Evolutionary conservation across 1,140 invertebrate species (phyloP), one percentile per base, ranked within the genome.

Genomic region (Pectinophora gossypiella): DNA sequence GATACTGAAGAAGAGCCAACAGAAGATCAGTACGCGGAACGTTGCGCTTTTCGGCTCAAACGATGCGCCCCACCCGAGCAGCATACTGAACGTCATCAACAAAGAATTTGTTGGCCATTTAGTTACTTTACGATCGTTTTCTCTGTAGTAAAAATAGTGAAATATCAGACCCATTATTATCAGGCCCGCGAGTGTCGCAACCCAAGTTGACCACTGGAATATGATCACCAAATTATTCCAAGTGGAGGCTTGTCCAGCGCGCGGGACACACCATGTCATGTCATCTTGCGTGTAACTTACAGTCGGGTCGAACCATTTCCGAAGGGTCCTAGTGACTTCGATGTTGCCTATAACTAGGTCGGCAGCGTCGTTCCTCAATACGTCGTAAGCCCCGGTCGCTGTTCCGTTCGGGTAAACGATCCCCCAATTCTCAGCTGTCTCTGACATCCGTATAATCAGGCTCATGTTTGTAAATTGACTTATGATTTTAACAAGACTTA

Each of bases 221-320:
- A 89, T 89, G 49, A 78, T 88, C 0, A 88, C 64, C 3, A 89
- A 56, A 62, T 87, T 89, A 38, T 82, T 64, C 87, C 87, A 88
- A 7, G 82, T 84, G 0, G 77, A 67, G 0, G 82, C 81, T 58
- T 72, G 63, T 19, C 58, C 66, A 1, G 87, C 76, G 62, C 69
- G 85, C 0, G 85, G 79, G 0, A 88, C 70, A 47, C 87, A 88
- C 79, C 86, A 87, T 0, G 86, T 89, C 69, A 87, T 87, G 55
- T 88, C 84, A 50, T 89, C 85, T 66, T 89, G 86, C 10, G 82
- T 83, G 54, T 88, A 89, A 45, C 80, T 86, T 6, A 76, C 64
- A 0, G 86, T 87, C 0, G 86, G 74, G 61, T 87, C 61, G 42
- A 88, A 88, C 72, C 76, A 84, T 51, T 81, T 85, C 15, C 86